These are phyloP conservation scores for Serrognathus titanus DNA, from an alignment of 2,888 invertebrate species.

Conservation along the genomic window DNA sequence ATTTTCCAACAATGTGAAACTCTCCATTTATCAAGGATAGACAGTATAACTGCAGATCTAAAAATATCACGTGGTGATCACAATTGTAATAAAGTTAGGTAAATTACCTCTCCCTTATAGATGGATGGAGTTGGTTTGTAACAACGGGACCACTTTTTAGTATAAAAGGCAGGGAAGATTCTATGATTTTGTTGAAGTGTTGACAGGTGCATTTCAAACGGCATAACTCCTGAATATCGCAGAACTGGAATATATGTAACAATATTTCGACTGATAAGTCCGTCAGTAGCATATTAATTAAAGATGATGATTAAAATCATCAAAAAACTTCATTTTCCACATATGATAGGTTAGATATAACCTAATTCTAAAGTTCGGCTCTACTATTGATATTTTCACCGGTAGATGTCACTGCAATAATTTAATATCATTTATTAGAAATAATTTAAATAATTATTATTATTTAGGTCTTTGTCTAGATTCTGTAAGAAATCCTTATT, in stretches of 20 bases:
- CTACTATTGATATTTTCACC: neutral
- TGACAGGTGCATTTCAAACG: conserved; percentile 51
- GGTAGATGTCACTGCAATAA: neutral
- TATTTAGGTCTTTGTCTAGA: too few relatives aligned
- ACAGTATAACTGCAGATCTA: conserved; percentile 18
- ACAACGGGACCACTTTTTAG: conserved; percentile 14
- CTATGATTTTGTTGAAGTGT: conserved; percentile 50
- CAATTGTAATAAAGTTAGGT: neutral
- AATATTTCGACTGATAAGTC: conserved; percentile 51
- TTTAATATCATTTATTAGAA: neutral
- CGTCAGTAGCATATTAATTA: conserved; percentile 8
- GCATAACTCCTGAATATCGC: conserved; percentile 51
- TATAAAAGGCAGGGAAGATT: conserved; percentile 8
- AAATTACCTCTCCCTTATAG: conserved; percentile 24
- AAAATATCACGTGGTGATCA: neutral
- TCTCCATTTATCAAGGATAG: conserved; percentile 39
- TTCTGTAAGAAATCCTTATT: too few relatives aligned
- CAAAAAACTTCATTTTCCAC: neutral
- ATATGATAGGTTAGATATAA: too few relatives aligned
- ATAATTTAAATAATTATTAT: neutral
- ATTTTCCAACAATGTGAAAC: conserved; percentile 56
- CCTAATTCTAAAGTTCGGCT: too few relatives aligned
- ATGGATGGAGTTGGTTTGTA: conserved; percentile 24
- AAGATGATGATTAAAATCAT: too few relatives aligned
- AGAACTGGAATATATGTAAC: conserved; percentile 53